These are phyloP conservation scores for Chironomus striatipennis DNA, from an alignment of 1,140 invertebrate genomes.

Conservation along the genomic window DNA sequence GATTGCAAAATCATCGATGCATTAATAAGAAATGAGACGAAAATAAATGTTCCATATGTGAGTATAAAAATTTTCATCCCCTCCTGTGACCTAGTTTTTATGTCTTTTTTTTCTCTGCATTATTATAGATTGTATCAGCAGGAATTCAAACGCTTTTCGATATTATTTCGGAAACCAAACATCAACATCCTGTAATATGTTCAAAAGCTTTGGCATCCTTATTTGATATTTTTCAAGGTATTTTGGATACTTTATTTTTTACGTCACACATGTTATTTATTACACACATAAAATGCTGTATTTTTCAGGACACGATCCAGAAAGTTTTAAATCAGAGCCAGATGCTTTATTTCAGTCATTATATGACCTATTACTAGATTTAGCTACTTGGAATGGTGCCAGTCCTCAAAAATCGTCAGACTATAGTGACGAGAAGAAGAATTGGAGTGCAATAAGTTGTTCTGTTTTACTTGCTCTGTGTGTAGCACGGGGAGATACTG, in stretches of 20 bases:
- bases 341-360: conserved; percentile 69
- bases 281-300: neutral
- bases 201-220: conserved; percentile 77
- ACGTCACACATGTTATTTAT: neutral
- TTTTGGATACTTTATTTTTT: neutral
- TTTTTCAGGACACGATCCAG: conserved; percentile 41
- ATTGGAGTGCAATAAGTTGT: conserved; percentile 77
- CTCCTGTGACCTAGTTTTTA: neutral
- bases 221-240: conserved; percentile 84
- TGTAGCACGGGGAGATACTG: conserved; percentile 88
- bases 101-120: neutral
- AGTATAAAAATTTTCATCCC: neutral
- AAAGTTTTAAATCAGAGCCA: conserved; percentile 50
- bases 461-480: conserved; percentile 83
- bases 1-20: conserved; percentile 31
- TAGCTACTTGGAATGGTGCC: conserved; percentile 61
- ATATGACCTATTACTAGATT: conserved; percentile 67
- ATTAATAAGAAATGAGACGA: conserved; percentile 33
- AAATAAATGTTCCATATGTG: conserved; percentile 33
- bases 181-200: conserved; percentile 73
- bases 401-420: conserved; percentile 41
- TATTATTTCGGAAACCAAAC: conserved; percentile 76
- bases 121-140: conserved; percentile 72
- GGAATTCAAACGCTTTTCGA: conserved; percentile 86
- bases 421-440: conserved; percentile 49